phyloP scores from a whole-genome alignment of 2,888 invertebrate species.

The Chloromyia formosa region DNA sequence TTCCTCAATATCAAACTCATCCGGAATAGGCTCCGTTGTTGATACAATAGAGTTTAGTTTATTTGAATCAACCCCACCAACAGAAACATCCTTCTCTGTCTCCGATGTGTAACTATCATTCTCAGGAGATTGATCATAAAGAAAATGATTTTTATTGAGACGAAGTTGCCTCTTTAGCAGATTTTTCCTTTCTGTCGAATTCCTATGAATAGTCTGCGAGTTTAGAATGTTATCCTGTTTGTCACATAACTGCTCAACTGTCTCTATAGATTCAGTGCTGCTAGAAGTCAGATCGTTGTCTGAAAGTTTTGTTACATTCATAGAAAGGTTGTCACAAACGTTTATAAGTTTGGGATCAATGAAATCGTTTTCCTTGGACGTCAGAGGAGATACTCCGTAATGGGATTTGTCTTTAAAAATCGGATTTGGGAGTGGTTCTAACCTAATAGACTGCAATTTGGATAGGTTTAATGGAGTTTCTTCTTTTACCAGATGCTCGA shows the following conservation, averaged over 20 bases:
- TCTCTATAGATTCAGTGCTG: conserved; percentile 55
- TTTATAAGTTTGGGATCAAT: conserved; percentile 73
- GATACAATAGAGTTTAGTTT: conserved; percentile 26
- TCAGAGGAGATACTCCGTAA: background rate
- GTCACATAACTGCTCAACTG: background rate
- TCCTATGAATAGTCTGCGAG: conserved; percentile 51
- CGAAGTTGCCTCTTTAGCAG: conserved; percentile 62
- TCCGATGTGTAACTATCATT: conserved; percentile 61
- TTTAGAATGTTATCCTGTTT: background rate
- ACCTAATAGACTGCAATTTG: conserved; percentile 49
- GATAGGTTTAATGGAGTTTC: conserved; percentile 48
- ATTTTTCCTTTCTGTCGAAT: conserved; percentile 54
- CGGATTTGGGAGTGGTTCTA: conserved; percentile 47
- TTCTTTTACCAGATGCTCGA: background rate
- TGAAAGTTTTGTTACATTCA: conserved; percentile 66
- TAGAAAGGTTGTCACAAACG: conserved; percentile 75
- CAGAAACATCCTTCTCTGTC: conserved; percentile 64
- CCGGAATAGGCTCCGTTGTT: conserved; percentile 66
- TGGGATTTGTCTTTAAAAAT: background rate
- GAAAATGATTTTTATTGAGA: conserved; percentile 62
- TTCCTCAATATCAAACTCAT: conserved; percentile 72
- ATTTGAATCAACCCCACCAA: conserved; percentile 36
- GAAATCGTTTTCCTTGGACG: conserved; percentile 59
- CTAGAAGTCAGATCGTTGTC: conserved; percentile 47
- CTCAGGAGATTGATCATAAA: conserved; percentile 63